Evolutionary conservation across 2,888 invertebrate species (phyloP).

Genomic region (Plebejus anna): DNA sequence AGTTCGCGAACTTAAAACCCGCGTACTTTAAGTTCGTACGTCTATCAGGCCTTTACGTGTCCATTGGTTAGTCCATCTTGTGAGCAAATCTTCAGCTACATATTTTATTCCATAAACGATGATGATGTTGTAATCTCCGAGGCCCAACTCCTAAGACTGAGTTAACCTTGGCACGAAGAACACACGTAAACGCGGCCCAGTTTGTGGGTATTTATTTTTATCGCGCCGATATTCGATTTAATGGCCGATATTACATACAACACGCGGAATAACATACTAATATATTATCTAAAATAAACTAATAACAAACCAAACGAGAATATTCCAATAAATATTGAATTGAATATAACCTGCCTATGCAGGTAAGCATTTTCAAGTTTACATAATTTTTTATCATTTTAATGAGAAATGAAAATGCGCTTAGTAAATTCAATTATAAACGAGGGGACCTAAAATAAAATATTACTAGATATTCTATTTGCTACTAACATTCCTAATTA

Average conservation of each 20-base stretch:
- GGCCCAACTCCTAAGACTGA: background rate
- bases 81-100: background rate
- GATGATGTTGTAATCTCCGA: conserved; percentile 1
- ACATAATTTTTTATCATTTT: too few relatives aligned
- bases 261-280: conserved; percentile 6
- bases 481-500: too few relatives aligned
- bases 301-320: background rate
- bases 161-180: conserved; percentile 23
- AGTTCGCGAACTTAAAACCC: too few relatives aligned
- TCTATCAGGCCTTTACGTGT: too few relatives aligned
- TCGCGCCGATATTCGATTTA: conserved; percentile 20
- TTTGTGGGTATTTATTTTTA: conserved; percentile 24
- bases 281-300: background rate
- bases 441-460: too few relatives aligned
- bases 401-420: too few relatives aligned
- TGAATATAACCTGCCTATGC: too few relatives aligned
- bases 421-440: too few relatives aligned
- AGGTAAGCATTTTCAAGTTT: too few relatives aligned
- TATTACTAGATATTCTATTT: too few relatives aligned
- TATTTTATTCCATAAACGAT: background rate
- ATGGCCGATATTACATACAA: background rate
- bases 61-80: too few relatives aligned
- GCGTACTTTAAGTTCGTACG: too few relatives aligned
- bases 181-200: conserved; percentile 21
- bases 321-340: background rate